Evolutionary conservation across 2,113 vertebrate genomes (phyloP).

Genomic region (Sphyrna mokarran): DNA sequence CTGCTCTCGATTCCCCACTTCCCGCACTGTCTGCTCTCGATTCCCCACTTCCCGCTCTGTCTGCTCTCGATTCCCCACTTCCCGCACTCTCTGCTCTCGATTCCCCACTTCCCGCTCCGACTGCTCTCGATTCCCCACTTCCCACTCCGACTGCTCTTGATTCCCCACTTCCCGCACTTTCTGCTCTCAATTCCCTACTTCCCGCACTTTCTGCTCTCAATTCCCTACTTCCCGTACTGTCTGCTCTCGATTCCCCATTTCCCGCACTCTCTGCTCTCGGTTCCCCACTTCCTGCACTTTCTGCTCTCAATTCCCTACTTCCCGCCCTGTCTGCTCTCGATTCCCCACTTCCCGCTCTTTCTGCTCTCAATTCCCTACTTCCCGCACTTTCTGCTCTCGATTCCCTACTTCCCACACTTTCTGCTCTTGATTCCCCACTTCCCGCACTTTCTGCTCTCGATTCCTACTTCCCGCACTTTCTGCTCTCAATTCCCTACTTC

Average conservation of each 20-base stretch:
- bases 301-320: background rate
- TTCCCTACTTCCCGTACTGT: background rate
- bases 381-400: background rate
- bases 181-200: background rate
- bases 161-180: no score
- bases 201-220: background rate
- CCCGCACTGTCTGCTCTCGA: background rate
- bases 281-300: background rate
- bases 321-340: no score
- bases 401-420: background rate
- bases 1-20: no score
- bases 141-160: no score
- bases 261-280: background rate
- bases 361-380: background rate
- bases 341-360: no score
- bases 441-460: no score
- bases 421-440: background rate
- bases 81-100: background rate
- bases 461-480: no score
- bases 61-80: background rate
- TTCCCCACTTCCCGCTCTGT: background rate
- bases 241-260: background rate
- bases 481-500: background rate
- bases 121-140: background rate
- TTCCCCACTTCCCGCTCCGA: background rate